Evolutionary conservation across 2,888 invertebrate genomes (phyloP), one percentile per base, ranked within the genome.

Genomic region (Zaprionus lineosus): DNA sequence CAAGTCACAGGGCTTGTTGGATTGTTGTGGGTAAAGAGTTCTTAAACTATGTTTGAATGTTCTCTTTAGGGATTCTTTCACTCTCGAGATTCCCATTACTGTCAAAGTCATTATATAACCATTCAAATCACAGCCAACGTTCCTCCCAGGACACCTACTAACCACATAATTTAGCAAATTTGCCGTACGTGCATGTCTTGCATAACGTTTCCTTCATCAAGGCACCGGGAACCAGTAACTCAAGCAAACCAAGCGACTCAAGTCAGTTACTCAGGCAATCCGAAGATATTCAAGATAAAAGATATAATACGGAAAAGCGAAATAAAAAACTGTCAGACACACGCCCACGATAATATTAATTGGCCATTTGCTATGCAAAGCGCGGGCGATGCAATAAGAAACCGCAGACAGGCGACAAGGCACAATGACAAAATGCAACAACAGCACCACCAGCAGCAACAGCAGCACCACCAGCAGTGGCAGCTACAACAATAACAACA

Each of bases 261-360:
- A n/a, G n/a, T n/a, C n/a, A n/a, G n/a, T n/a, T n/a, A n/a, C n/a
- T n/a, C n/a, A n/a, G n/a, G n/a, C n/a, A n/a, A n/a, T n/a, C 36
- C 53, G 44, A 50, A 66, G 57, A 51, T 47, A 43, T 43, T 33
- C 70, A 64, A 63, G 65, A 64, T 65, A 67, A 28, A 12, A 29
- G 9, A 34, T 11, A 26, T 37, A 28, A 53, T 4, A 41, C 31
- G 41, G 28, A 29, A 11, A 29, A 9, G 29, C n/a, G n/a, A n/a
- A n/a, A n/a, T n/a, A n/a, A n/a, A n/a, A 24, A 24, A 24, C n/a
- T n/a, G 14, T 9, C 31, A 37, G 60, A 52, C 84, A 58, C 86
- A 86, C 84, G 78, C 84, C 86, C 73, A 86, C 82, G 61, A 56
- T 61, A 79, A 85, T 77, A 85, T 86, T 78, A 86, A 86, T 86